A percentile compares a stretch with the other conserved stretches of the same genome.
Evolutionary conservation across 1,140 invertebrate species (phyloP).

Genomic region (Ips nitidus): DNA sequence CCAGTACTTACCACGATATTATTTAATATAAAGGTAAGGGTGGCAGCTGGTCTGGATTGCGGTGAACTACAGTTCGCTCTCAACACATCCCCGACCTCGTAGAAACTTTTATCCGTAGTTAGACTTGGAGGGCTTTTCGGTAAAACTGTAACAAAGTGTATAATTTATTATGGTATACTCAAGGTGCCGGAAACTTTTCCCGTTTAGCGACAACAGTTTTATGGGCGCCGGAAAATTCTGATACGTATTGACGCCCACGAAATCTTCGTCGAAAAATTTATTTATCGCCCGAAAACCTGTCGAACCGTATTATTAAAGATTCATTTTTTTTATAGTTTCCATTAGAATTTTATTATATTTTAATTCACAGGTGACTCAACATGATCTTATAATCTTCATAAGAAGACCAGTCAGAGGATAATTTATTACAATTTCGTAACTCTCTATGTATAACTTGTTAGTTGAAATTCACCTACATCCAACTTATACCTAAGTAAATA

Average conservation of each 20-base stretch:
- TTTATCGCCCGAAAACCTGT: too few relatives aligned
- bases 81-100: slow-evolving; percentile 73
- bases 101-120: slow-evolving; percentile 65
- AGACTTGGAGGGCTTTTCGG: slow-evolving; percentile 47
- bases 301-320: too few relatives aligned
- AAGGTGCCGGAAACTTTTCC: slow-evolving; percentile 26
- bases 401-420: too few relatives aligned
- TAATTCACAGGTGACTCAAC: too few relatives aligned
- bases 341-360: too few relatives aligned
- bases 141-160: slow-evolving; percentile 47
- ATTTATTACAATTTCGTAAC: too few relatives aligned
- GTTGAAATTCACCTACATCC: too few relatives aligned
- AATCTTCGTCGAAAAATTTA: too few relatives aligned
- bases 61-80: slow-evolving; percentile 75
- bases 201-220: slow-evolving; percentile 12
- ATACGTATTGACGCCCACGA: slow-evolving; percentile 7
- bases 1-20: slow-evolving; percentile 69
- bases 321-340: too few relatives aligned
- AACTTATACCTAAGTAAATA: too few relatives aligned
- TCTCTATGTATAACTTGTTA: too few relatives aligned
- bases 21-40: slow-evolving; percentile 74
- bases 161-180: slow-evolving; percentile 40
- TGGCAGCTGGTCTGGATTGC: slow-evolving; percentile 67
- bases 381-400: too few relatives aligned
- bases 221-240: slow-evolving; percentile 4